Evolutionary conservation across 92 coral and sea anemone genomes (phyloP).

Genomic region (Porites evermanni): DNA sequence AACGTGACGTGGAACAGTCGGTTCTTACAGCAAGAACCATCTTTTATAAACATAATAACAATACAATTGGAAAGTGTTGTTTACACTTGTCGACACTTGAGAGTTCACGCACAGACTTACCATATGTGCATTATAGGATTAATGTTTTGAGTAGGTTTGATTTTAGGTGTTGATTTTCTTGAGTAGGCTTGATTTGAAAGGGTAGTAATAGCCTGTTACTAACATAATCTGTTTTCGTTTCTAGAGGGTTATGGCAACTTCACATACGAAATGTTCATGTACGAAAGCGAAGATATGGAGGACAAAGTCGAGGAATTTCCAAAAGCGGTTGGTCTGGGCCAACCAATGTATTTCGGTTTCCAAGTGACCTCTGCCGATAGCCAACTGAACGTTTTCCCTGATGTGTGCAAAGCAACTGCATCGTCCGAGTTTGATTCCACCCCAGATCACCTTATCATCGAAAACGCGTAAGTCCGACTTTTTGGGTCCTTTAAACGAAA

Average conservation of each 20-base stretch:
- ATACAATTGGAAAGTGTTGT: too few relatives aligned
- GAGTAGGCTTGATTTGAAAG: background rate
- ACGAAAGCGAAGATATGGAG: constrained; percentile 53
- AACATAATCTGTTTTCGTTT: background rate
- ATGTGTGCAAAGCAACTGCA: constrained; percentile 77
- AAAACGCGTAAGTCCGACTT: constrained; percentile 64
- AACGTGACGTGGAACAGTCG: too few relatives aligned
- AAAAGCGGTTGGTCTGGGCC: constrained; percentile 55
- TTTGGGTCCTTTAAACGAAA: too few relatives aligned
- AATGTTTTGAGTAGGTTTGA: too few relatives aligned
- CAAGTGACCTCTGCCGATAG: constrained; percentile 60
- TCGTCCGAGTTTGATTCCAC: constrained; percentile 60
- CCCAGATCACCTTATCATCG: constrained; percentile 68
- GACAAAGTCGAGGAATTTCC: constrained; percentile 60
- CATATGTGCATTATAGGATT: too few relatives aligned
- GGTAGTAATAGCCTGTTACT: background rate
- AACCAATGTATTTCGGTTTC: constrained; percentile 69
- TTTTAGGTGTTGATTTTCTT: background rate
- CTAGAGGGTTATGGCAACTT: constrained; percentile 80
- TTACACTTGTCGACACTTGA: too few relatives aligned
- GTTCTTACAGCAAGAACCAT: too few relatives aligned
- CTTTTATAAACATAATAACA: too few relatives aligned
- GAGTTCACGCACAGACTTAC: too few relatives aligned
- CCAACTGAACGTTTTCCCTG: constrained; percentile 64
- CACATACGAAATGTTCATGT: constrained; percentile 85